A percentile compares a stretch with the other conserved stretches of the same genome.
These are phyloP conservation scores for Drosophila setifemur DNA, from an alignment of 1,140 invertebrate species.

Conservation along the genomic window DNA sequence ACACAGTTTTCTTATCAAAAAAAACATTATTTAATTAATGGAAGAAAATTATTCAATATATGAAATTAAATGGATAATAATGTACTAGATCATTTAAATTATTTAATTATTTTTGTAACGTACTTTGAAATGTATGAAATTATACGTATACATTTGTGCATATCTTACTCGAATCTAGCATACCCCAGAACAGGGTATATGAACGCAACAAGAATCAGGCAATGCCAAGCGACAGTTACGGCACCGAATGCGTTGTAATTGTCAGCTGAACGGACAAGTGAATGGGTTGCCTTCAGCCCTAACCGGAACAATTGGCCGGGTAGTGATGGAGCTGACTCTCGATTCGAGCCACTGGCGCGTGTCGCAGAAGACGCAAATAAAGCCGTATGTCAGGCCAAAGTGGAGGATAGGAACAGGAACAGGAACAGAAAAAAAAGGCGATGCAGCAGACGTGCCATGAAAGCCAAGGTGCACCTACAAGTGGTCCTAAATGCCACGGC, in stretches of 20 bases:
- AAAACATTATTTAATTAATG: too few relatives aligned
- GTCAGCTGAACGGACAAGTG: constrained; percentile 64
- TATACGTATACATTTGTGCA: not conserved
- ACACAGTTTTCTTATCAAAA: too few relatives aligned
- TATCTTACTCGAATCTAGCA: not conserved
- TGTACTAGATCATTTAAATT: too few relatives aligned
- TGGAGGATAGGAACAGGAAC: constrained; percentile 1
- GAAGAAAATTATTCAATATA: too few relatives aligned
- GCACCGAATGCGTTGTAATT: constrained; percentile 60
- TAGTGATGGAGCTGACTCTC: constrained; percentile 14
- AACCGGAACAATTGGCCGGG: constrained; percentile 30
- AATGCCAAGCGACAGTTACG: constrained; percentile 31
- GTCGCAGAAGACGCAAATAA: constrained; percentile 65
- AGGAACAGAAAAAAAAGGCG: constrained; percentile 4
- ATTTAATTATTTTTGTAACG: too few relatives aligned
- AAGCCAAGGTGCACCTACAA: constrained; percentile 25
- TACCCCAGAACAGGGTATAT: not conserved
- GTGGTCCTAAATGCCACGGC: not conserved
- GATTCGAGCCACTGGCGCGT: constrained; percentile 62
- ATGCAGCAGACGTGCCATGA: constrained; percentile 1
- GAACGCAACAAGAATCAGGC: constrained; percentile 7
- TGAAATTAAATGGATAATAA: too few relatives aligned
- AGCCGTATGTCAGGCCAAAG: constrained; percentile 37
- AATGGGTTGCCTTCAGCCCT: too few relatives aligned
- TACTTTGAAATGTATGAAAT: not conserved